Conservation (phyloP, 2,113 vertebrate genomes). For the Myrmecobius fasciatus region DNA sequence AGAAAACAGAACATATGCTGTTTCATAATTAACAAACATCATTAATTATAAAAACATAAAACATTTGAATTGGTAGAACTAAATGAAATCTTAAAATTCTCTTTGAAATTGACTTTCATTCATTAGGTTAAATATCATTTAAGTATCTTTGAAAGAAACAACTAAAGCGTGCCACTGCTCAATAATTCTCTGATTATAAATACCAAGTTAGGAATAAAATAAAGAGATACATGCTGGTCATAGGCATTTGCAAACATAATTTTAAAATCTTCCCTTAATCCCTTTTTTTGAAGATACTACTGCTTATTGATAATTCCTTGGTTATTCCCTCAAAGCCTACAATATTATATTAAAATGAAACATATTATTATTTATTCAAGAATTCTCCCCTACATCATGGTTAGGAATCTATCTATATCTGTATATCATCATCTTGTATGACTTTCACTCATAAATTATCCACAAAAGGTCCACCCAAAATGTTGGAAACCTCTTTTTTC, state of each 20-base stretch:
- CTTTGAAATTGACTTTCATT: background rate
- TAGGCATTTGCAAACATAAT: background rate
- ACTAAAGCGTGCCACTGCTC: background rate
- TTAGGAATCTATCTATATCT: background rate
- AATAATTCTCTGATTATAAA: background rate
- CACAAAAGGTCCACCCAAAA: background rate
- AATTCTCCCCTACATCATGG: background rate
- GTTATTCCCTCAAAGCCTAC: background rate
- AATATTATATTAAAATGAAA: background rate
- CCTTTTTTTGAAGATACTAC: background rate
- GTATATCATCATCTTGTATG: background rate
- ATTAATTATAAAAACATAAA: background rate
- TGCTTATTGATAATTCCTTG: background rate
- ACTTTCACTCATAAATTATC: background rate
- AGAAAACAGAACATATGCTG: background rate
- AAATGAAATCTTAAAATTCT: background rate
- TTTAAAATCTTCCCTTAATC: background rate
- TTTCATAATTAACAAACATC: background rate
- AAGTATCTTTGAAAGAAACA: background rate
- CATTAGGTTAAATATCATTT: background rate
- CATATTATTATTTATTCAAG: background rate
- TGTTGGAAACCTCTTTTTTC: background rate
- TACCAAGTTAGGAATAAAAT: background rate
- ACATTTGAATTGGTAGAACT: background rate
- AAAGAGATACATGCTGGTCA: accelerated